Evolutionary conservation across 2,113 vertebrate species (phyloP), one percentile per base, ranked within the genome.

Genomic region (Nesoenas mayeri): DNA sequence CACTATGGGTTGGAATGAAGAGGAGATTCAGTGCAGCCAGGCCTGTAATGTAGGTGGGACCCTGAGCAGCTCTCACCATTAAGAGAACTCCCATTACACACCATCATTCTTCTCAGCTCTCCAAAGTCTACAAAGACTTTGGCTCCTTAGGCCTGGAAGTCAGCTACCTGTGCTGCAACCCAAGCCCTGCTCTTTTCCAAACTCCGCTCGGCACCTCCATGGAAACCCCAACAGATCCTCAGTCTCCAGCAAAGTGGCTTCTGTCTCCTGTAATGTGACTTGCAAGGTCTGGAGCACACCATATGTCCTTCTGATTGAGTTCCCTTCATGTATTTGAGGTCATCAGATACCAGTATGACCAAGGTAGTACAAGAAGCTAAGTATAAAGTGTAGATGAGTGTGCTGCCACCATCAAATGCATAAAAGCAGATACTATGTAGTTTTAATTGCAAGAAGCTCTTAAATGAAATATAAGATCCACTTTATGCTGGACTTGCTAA

Each of bases 261-360:
- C 26, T 79, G 9, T 25, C n/a, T 73, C 36, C 36, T 66, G 10
- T 20, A 65, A 71, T 0, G 2, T 38, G 15, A 73, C 34, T 72
- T 44, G 4, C 8, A 72, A 69, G 21, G 57, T 93, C 50, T 75
- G 58, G 21, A 79, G 36, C 32, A 57, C 5, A n/a, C 4, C 20
- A 2, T 21, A 34, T 25, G 19, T 31, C 11, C 22, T 73, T 66
- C 38, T 2, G 5, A 20, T 32, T 6, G 1, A 28, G 80, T 19
- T 80, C 13, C 4, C 4, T 67, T 73, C 0, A 0, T 60, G 25
- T 24, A 22, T 24, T 29, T 0, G 0, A 84, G n/a, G 40, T 40
- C 20, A 1, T 42, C 34, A 77, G 42, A 71, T 47, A 83, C 11
- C 6, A 2, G 11, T 29, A 7, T 19, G 11, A 88, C 78, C 66